Evolutionary conservation across 2,797 vertebrate genomes (phyloP), one percentile per base, ranked within the genome.

Genomic region (Pteronotus mesoamericanus): DNA sequence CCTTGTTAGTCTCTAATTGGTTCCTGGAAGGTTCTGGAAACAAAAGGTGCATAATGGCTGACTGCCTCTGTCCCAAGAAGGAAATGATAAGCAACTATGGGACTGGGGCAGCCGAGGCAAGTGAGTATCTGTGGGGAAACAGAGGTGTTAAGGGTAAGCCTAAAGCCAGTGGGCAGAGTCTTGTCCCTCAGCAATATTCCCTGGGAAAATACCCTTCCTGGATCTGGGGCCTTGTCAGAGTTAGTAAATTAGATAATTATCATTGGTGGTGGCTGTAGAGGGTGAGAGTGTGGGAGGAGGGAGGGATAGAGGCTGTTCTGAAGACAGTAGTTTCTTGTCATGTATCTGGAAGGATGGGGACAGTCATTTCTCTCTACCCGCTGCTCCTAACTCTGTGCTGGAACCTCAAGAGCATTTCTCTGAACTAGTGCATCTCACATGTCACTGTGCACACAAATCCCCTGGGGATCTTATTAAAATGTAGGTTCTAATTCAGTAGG

Each of bases 11-110:
- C 72, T 96, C 71, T 87, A 66, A 85, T 75, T 29, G 71, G 37
- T 68, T 75, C 80, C 74, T 79, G 55, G 66, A 93, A 89, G 66
- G 85, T 71, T 96, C 53, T 78, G 46, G 71, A 55, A 91, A 46
- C 61, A 11, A 44, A 90, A 68, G 29, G 51, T 22, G 19, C 11
- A 0, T 79, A 51, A 29, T 19, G 26, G 34, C 66, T 55, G 44
- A 1, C 2, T 72, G 39, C 55, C 3, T 79, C 18, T 44, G 8
- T 87, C 18, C 69, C 57, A 66, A 42, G 29, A 37, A 88, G 48
- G 71, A 84, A 77, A 32, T 9, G 39, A 69, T 21, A 57, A 94
- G 22, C 21, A 53, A 5, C 16, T 68, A 1, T 32, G 72, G 29
- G 51, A 12, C 19, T 29, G 39, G 64, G 11, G 53, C 15, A 19